Evolutionary conservation across 2,797 vertebrate genomes (phyloP).

Genomic region (Sebastes umbrosus): DNA sequence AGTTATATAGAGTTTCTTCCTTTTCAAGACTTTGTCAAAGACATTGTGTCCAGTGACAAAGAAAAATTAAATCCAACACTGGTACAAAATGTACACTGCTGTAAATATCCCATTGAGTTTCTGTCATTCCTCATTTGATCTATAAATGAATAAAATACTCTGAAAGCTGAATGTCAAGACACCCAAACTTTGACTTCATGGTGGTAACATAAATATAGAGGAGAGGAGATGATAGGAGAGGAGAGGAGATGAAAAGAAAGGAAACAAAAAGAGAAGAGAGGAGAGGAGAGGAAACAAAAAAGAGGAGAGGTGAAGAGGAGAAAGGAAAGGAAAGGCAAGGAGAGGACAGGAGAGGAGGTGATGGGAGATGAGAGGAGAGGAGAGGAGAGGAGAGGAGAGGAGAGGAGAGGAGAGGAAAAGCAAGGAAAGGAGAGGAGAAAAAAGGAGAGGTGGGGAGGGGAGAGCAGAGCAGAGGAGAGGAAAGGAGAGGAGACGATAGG

Average conservation of each 20-base stretch:
- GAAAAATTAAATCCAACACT: not conserved
- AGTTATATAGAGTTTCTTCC: not conserved
- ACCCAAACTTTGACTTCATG: not conserved
- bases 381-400: not conserved
- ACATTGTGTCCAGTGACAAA: not conserved
- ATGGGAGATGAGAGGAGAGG: not conserved
- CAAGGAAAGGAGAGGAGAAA: not conserved
- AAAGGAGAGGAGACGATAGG: too few relatives aligned
- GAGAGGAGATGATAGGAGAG: not conserved
- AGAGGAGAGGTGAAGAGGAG: not conserved
- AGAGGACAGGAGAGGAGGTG: not conserved
- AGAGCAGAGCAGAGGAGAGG: not conserved
- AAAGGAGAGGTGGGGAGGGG: too few relatives aligned
- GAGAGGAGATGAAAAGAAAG: not conserved
- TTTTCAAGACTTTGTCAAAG: not conserved
- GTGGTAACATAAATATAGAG: not conserved
- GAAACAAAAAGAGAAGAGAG: not conserved
- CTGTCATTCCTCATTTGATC: slow-evolving; percentile 22
- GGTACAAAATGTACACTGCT: not conserved
- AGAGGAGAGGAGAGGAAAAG: not conserved
- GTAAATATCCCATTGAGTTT: slow-evolving; percentile 15
- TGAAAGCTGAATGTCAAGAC: slow-evolving; percentile 13
- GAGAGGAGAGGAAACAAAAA: not conserved
- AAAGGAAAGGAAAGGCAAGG: too few relatives aligned
- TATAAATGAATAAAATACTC: not conserved